phyloP scores from a whole-genome alignment of 2,113 vertebrate genomes.

The Corvus moneduloides region DNA sequence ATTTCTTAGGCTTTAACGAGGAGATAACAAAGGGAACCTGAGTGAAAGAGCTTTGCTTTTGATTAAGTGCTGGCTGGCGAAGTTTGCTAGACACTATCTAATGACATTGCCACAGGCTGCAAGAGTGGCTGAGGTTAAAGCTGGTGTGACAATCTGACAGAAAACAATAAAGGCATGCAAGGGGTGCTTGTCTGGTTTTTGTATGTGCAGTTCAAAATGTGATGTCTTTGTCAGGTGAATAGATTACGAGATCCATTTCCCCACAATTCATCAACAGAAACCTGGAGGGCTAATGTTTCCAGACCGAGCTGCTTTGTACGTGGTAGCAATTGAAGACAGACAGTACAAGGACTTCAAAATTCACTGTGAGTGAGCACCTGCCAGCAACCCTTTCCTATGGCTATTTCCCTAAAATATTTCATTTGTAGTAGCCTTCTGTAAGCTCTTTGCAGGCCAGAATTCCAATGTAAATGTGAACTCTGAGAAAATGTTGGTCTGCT shows the following conservation, averaged over 20 bases:
- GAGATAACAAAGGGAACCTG: background rate
- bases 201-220: slow-evolving; percentile 83
- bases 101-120: background rate
- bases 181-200: slow-evolving; percentile 72
- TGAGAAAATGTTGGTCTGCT: background rate
- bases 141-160: slow-evolving; percentile 46
- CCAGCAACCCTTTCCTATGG: background rate
- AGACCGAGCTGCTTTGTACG: slow-evolving; percentile 94
- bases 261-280: slow-evolving; percentile 91
- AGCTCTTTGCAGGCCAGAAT: background rate
- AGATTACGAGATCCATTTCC: slow-evolving; percentile 85
- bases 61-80: background rate
- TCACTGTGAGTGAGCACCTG: slow-evolving; percentile 84
- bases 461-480: background rate
- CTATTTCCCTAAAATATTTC: background rate
- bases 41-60: background rate
- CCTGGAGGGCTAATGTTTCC: slow-evolving; percentile 98
- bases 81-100: background rate
- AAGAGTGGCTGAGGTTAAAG: slow-evolving; percentile 23
- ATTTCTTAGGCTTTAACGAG: background rate
- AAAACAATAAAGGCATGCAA: slow-evolving; percentile 59
- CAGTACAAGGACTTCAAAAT: slow-evolving; percentile 99
- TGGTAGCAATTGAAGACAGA: slow-evolving; percentile 96
- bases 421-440: background rate
- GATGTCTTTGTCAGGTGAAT: slow-evolving; percentile 84